Evolutionary conservation across 1,140 invertebrate species (phyloP).

Genomic region (Platyura marginata): DNA sequence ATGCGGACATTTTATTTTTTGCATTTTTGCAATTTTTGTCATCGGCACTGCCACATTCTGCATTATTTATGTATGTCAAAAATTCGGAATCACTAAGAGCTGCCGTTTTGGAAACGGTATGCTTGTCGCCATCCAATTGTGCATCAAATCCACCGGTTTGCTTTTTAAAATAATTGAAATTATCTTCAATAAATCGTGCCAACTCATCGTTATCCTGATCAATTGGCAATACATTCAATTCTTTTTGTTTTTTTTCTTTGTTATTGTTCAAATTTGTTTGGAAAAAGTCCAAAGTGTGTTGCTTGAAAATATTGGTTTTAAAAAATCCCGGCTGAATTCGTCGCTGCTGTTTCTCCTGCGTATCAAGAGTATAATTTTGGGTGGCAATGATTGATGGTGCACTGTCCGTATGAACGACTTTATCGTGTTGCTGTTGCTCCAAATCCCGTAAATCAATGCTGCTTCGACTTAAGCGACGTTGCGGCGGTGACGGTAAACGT

Average conservation of each 20-base stretch:
- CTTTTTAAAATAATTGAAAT: slow-evolving; percentile 21
- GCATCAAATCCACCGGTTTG: slow-evolving; percentile 8
- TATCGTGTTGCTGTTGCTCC: slow-evolving; percentile 23
- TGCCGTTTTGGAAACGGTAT: slow-evolving; percentile 2
- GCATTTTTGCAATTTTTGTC: slow-evolving; percentile 2
- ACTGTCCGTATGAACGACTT: slow-evolving; percentile 23
- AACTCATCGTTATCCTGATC: slow-evolving; percentile 23
- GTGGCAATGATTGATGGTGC: slow-evolving; percentile 24
- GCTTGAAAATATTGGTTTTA: neutral
- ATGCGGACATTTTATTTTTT: slow-evolving; percentile 13
- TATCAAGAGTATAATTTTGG: slow-evolving; percentile 14
- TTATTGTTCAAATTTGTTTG: neutral
- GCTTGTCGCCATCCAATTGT: neutral
- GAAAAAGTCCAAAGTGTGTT: neutral
- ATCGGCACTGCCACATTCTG: neutral
- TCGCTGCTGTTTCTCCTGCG: slow-evolving; percentile 2
- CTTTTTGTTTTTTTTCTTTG: slow-evolving; percentile 2
- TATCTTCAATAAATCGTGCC: slow-evolving; percentile 23
- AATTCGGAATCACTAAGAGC: slow-evolving; percentile 22
- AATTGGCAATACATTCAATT: slow-evolving; percentile 15
- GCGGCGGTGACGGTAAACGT: slow-evolving; percentile 21
- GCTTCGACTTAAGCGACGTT: slow-evolving; percentile 21
- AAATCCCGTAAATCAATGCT: slow-evolving; percentile 24
- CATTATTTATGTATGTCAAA: slow-evolving; percentile 13
- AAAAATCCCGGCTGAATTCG: neutral